Evolutionary conservation across 2,113 vertebrate species (phyloP).

Genomic region (Catagonus wagneri): DNA sequence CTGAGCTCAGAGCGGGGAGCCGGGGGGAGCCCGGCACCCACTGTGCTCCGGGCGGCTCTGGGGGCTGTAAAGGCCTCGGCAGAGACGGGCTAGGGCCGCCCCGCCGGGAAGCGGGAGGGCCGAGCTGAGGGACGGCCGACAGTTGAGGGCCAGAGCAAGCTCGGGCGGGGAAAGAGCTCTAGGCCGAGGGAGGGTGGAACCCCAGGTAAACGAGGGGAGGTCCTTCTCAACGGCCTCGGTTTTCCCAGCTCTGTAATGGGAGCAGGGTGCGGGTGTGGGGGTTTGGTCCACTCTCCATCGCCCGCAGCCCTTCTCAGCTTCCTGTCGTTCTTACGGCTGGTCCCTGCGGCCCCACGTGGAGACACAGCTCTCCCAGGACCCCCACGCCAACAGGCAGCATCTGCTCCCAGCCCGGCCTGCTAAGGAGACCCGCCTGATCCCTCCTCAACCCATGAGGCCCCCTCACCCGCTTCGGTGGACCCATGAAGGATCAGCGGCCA

Average conservation of each 20-base stretch:
- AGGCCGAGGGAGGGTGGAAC: background rate
- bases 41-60: no score
- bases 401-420: no score
- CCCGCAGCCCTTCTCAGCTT: no score
- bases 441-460: background rate
- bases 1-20: no score
- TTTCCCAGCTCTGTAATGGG: background rate
- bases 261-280: background rate
- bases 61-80: background rate
- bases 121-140: background rate
- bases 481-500: background rate
- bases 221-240: background rate
- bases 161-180: accelerated
- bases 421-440: no score
- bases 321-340: background rate
- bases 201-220: background rate
- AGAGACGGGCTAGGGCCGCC: background rate
- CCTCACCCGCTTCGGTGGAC: background rate
- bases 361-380: background rate
- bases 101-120: background rate
- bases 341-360: background rate
- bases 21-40: background rate
- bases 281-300: background rate
- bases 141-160: background rate
- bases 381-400: background rate